A percentile compares a stretch with the other conserved stretches of the same genome.
phyloP scores from a whole-genome alignment of 2,888 invertebrate species.

The Xestia xanthographa region DNA sequence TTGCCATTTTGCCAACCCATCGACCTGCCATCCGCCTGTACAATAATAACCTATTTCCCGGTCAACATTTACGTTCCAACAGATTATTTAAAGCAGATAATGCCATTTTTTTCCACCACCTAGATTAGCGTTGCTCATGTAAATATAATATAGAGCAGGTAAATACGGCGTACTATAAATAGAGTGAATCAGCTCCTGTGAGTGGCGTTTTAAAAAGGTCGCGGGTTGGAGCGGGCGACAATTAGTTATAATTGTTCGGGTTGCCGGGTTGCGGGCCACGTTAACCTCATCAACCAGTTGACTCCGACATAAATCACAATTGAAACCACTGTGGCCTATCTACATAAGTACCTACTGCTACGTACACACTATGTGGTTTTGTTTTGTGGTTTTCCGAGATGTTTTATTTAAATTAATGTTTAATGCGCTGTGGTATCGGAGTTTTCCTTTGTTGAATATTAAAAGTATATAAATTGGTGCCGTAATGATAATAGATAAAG shows the following conservation, averaged over 20 bases:
- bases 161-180: conserved; percentile 63
- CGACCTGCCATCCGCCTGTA: conserved; percentile 12
- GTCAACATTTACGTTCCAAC: conserved; percentile 37
- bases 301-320: conserved; percentile 69
- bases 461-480: not conserved
- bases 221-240: conserved; percentile 56
- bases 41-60: conserved; percentile 36
- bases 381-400: conserved; percentile 33
- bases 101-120: conserved; percentile 43
- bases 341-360: not conserved
- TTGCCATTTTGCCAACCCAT: conserved; percentile 3
- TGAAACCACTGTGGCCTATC: conserved; percentile 34
- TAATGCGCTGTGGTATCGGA: conserved; percentile 23
- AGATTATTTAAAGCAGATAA: conserved; percentile 51
- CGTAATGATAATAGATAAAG: conserved; percentile 28
- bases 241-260: conserved; percentile 71
- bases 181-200: conserved; percentile 56
- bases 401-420: conserved; percentile 28
- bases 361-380: not conserved
- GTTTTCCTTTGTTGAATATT: conserved; percentile 30
- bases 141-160: conserved; percentile 57
- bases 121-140: conserved; percentile 46
- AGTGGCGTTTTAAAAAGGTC: conserved; percentile 65
- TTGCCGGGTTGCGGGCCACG: conserved; percentile 59
- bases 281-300: conserved; percentile 69